Evolutionary conservation across 2,888 invertebrate species (phyloP), one percentile per base, ranked within the genome.

Genomic region (Acrobeloides nanus): DNA sequence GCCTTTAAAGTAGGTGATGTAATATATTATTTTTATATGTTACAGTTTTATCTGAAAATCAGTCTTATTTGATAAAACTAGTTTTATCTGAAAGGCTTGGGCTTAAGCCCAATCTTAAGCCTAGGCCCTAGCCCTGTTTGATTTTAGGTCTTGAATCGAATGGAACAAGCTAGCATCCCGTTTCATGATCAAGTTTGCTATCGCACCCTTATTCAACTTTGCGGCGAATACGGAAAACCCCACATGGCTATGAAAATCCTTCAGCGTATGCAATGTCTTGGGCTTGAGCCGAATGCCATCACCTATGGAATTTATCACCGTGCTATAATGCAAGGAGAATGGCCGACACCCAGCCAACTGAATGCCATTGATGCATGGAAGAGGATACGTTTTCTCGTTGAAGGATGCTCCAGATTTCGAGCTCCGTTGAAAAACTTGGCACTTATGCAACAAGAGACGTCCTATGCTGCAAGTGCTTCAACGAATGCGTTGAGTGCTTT

Each of bases 161-260:
- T 93, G 73, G 87, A 89, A 59, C 84, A 85, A 62, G 81, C 86
- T 47, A 81, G 84, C 67, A 82, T 92, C 53, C 80, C 57, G 12
- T 38, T 59, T 20, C 51, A 64, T n/a, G 73, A 73, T 48, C 72
- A 73, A 57, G 77, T 95, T 41, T 95, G 95, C 77, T 97, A 93
- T 76, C 82, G 97, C 51, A 86, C 93, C 42, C 86, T 97, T 84
- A 92, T 97, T 88, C 92, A 95, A 76, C 80, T 97, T 21, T 97
- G 95, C 77, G 92, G 95, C 17, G 59, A 62, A 5, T 87, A 92
- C 74, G 87, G 87, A 48, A 82, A 89, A 72, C 95, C 97, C 0
- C 84, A 89, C 47, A 77, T 97, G 66, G 95, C 97, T 1, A 92
- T 95, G 1, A 88, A 89, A 69, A 77, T 81, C 6, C 69, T 70